Conservation (phyloP, 2,113 vertebrate genomes). For the Festucalex cinctus region DNA sequence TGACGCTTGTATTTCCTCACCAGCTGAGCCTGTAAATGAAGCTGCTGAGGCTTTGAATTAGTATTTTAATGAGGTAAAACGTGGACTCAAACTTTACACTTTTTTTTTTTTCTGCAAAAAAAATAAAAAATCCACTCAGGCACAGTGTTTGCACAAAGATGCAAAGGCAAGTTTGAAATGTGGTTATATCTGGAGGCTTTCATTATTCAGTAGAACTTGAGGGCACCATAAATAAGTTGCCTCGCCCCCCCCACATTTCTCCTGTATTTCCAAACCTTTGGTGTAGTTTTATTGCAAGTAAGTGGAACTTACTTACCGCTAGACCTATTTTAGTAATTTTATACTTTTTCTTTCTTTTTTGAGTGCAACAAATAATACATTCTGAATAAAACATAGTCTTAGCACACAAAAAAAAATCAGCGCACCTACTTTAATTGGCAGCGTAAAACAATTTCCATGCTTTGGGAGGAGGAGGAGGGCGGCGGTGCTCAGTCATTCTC, state of each 20-base stretch:
- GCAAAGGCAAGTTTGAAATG: slow-evolving; percentile 53
- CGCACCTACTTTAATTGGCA: slow-evolving; percentile 74
- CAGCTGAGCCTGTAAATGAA: slow-evolving; percentile 24
- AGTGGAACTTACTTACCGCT: slow-evolving; percentile 53
- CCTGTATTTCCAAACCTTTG: slow-evolving; percentile 59
- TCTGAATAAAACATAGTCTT: slow-evolving; percentile 66
- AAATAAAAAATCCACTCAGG: slow-evolving; percentile 43
- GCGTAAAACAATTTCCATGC: slow-evolving; percentile 70
- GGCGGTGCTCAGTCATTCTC: slow-evolving; percentile 65
- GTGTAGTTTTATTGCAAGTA: slow-evolving; percentile 64
- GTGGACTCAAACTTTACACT: slow-evolving; percentile 56
- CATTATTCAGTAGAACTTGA: slow-evolving; percentile 65
- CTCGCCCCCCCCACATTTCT: slow-evolving; percentile 26
- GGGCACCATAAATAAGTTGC: slow-evolving; percentile 59
- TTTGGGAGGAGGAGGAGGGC: slow-evolving; percentile 34
- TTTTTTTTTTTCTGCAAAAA: slow-evolving; percentile 39
- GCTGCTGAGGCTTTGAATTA: slow-evolving; percentile 5
- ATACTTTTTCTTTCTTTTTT: slow-evolving; percentile 21
- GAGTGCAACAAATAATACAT: slow-evolving; percentile 66
- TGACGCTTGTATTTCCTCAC: slow-evolving; percentile 23
- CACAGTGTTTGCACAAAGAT: slow-evolving; percentile 42
- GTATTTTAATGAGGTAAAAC: slow-evolving; percentile 53
- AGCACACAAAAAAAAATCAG: slow-evolving; percentile 24
- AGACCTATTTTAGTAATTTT: slow-evolving; percentile 61
- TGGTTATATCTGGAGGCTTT: slow-evolving; percentile 47